These are phyloP conservation scores for Meleagris gallopavo DNA, from an alignment of 2,113 vertebrate genomes.

Conservation along the genomic window DNA sequence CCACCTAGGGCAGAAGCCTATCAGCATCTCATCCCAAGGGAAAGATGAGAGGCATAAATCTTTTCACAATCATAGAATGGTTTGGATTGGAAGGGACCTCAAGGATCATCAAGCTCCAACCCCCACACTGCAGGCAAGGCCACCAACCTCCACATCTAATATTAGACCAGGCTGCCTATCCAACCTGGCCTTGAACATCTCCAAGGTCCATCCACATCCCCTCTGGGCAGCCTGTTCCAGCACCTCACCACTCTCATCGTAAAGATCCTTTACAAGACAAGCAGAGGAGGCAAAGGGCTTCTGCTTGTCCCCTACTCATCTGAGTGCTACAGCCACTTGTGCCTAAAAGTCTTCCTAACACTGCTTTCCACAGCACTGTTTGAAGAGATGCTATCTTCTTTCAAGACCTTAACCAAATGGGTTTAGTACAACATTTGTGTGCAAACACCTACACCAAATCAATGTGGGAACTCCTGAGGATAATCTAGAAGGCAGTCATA, in stretches of 20 bases:
- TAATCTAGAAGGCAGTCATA: background rate
- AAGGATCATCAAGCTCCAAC: too few species aligned
- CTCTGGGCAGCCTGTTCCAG: too few species aligned
- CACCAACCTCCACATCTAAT: too few species aligned
- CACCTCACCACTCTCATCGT: too few species aligned
- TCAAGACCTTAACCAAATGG: background rate
- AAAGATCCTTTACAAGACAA: background rate
- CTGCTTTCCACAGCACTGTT: background rate
- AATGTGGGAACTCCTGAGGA: background rate
- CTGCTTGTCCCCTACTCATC: background rate
- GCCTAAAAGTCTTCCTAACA: accelerated
- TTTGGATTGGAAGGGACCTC: too few species aligned
- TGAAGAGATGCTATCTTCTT: background rate
- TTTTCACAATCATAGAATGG: background rate
- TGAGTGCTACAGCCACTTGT: accelerated
- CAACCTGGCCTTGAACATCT: too few species aligned
- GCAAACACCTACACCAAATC: background rate
- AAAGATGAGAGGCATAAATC: background rate
- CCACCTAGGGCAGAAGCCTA: accelerated
- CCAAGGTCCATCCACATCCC: too few species aligned
- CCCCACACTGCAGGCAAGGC: too few species aligned
- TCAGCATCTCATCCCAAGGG: background rate
- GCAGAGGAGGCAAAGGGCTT: background rate
- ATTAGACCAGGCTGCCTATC: too few species aligned
- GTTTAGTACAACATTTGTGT: accelerated